Evolutionary conservation across 2,113 vertebrate genomes (phyloP), one percentile per base, ranked within the genome.

Genomic region (Pituophis catenifer): DNA sequence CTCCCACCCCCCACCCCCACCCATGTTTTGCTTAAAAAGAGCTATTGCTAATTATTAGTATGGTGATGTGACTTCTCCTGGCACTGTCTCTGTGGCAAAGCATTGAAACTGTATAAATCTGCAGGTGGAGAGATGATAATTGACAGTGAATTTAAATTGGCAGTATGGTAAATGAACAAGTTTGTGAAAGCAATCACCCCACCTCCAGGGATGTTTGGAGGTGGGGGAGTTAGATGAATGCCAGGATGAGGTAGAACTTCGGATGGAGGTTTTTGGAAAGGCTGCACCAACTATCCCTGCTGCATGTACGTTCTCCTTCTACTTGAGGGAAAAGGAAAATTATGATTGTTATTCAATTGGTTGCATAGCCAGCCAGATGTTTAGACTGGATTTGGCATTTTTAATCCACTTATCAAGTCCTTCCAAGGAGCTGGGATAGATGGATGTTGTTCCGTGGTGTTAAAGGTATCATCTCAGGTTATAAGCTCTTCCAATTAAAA

Each of bases 101-200:
- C 91, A 91, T 94, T 95, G 92, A 59, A 94, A 89, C 94, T 26
- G 9, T 95, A 93, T 94, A 94, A 97, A 97, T 97, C 90, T 87
- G 89, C 90, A 91, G 91, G 91, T 91, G 94, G 95, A 97, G 92
- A 21, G 11, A 52, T 19, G 93, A 92, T 94, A 53, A 0, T 95
- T 96, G 86, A 95, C 38, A 91, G 94, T 88, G 85, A 62, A 53
- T 21, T 95, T 93, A 94, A 93, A 94, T 94, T 94, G 91, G 90
- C n/a, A 8, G 48, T 53, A 5, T 19, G 29, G 87, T 75, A 92
- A 93, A 94, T 87, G 90, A 88, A 94, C 0, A 3, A 89, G 7
- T 21, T 81, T 38, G 17, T 21, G 33, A 81, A 81, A 38, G 15
- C 17, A 81, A 38, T 21, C 17, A 33, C 15, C 33, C 13, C n/a